Evolutionary conservation across 2,888 invertebrate genomes (phyloP).

Genomic region (Pheosia tremula): DNA sequence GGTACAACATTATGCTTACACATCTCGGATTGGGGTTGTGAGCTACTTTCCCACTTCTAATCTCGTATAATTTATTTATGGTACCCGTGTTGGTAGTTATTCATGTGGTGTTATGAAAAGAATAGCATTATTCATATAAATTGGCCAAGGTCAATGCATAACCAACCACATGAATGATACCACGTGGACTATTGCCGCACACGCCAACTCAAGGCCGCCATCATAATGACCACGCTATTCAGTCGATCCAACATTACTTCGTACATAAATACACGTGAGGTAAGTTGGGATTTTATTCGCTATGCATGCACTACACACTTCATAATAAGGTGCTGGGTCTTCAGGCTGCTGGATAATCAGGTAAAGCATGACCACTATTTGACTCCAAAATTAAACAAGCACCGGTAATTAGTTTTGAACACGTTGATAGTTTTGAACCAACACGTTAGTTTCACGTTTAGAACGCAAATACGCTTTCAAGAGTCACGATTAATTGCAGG

Average conservation of each 20-base stretch:
- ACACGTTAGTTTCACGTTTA: constrained; percentile 64
- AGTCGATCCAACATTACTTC: constrained; percentile 64
- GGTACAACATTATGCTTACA: not conserved
- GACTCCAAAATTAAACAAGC: constrained; percentile 80
- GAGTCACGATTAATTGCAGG: constrained; percentile 60
- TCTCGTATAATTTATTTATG: not conserved
- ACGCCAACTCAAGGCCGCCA: constrained; percentile 66
- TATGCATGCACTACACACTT: constrained; percentile 57
- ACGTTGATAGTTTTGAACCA: constrained; percentile 45
- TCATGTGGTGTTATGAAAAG: constrained; percentile 14
- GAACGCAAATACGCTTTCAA: constrained; percentile 56
- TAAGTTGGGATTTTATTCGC: constrained; percentile 63
- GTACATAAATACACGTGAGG: constrained; percentile 62
- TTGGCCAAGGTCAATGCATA: constrained; percentile 58
- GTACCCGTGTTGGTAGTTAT: not conserved
- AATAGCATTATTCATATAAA: constrained; percentile 30
- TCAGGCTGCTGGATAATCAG: constrained; percentile 57
- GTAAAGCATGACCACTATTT: constrained; percentile 68
- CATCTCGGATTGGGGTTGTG: not conserved
- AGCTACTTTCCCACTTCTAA: too few species aligned
- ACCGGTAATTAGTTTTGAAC: constrained; percentile 46
- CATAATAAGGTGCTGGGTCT: constrained; percentile 73
- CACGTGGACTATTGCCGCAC: constrained; percentile 56
- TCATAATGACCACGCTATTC: constrained; percentile 64
- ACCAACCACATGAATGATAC: constrained; percentile 25